phyloP scores from a whole-genome alignment of 2,797 vertebrate genomes.

The Fistularia tabacaria region DNA sequence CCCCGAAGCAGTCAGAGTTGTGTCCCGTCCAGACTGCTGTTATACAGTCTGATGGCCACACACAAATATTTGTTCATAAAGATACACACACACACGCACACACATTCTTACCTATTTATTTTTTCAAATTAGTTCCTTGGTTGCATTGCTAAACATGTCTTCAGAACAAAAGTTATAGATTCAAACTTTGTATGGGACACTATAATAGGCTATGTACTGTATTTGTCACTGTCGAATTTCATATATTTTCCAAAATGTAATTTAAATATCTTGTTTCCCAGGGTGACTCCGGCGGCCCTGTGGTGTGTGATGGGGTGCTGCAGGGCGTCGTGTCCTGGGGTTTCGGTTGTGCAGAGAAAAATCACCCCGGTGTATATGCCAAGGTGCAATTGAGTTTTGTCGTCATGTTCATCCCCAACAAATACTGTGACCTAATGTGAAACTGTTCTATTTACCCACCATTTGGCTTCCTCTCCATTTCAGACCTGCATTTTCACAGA shows the following conservation, averaged over 20 bases:
- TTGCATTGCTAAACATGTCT: too few relatives aligned
- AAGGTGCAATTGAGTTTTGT: constrained; percentile 41
- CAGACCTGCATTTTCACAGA: constrained; percentile 50
- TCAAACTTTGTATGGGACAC: too few relatives aligned
- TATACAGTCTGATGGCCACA: too few relatives aligned
- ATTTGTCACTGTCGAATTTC: too few relatives aligned
- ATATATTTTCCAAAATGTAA: background rate
- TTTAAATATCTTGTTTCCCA: constrained; percentile 24
- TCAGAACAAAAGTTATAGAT: too few relatives aligned
- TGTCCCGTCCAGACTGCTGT: too few relatives aligned
- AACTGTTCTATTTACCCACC: background rate
- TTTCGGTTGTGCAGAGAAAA: constrained; percentile 62
- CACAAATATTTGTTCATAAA: too few relatives aligned
- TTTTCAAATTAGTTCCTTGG: too few relatives aligned
- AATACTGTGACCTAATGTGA: background rate
- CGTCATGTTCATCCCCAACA: background rate
- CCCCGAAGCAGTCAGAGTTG: too few relatives aligned
- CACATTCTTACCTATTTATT: too few relatives aligned
- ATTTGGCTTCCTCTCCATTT: background rate
- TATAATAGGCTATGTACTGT: too few relatives aligned
- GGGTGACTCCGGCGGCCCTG: constrained; percentile 78
- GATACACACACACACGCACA: too few relatives aligned
- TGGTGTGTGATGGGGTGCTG: constrained; percentile 69
- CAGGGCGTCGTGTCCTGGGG: constrained; percentile 79
- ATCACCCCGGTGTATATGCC: constrained; percentile 72